Evolutionary conservation across 2,888 invertebrate species (phyloP).

Genomic region (Anoplius nigerrimus): DNA sequence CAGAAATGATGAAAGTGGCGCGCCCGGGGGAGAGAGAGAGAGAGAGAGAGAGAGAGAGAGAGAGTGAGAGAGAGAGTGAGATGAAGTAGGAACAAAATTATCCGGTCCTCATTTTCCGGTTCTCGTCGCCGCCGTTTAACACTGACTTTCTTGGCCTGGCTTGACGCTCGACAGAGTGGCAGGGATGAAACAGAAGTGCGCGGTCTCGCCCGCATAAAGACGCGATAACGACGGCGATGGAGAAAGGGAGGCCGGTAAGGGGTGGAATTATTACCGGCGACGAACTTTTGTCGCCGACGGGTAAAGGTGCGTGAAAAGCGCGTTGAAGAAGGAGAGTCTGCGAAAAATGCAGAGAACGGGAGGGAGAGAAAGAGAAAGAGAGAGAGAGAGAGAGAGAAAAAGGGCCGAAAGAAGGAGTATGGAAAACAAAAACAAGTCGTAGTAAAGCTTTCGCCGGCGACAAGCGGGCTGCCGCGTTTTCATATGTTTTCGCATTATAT

Average conservation of each 20-base stretch:
- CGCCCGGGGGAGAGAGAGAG: not conserved
- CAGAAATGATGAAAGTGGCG: too few species aligned
- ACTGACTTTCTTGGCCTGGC: too few species aligned
- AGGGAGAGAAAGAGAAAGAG: not conserved
- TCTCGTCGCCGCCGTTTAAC: not conserved
- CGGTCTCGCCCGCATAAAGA: too few species aligned
- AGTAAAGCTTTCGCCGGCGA: too few species aligned
- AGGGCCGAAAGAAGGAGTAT: not conserved
- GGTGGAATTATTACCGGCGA: not conserved
- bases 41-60: not conserved
- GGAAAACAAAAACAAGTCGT: too few species aligned
- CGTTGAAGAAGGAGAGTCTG: not conserved
- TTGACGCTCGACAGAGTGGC: not conserved
- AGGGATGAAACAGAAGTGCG: not conserved
- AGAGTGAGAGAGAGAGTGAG: not conserved
- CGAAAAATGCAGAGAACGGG: not conserved
- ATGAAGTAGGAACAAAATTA: too few species aligned
- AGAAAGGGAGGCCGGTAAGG: not conserved
- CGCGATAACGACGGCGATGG: not conserved
- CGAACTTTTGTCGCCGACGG: not conserved
- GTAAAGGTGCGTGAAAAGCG: not conserved
- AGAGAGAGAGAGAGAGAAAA: not conserved
- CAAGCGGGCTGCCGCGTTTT: not conserved
- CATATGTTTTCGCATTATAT: slow-evolving; percentile 11
- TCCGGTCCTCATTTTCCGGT: too few species aligned